Percentiles rank a stretch among this genome's conserved stretches.
Evolutionary conservation across 2,797 vertebrate genomes (phyloP).

Genomic region (Parambassis ranga): DNA sequence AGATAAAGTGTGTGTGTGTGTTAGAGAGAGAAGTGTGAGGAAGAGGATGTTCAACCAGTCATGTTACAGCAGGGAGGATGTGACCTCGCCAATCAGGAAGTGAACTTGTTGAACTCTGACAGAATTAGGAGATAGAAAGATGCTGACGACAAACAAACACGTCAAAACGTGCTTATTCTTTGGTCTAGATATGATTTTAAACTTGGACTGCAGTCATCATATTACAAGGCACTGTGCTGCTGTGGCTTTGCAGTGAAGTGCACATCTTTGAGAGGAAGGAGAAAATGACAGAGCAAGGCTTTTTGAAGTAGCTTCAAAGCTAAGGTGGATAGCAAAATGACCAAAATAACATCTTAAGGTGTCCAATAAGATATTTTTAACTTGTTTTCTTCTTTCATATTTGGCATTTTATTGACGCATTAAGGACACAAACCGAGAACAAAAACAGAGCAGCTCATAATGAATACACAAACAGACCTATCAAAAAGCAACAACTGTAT

Average conservation of each 20-base stretch:
- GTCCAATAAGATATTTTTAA: constrained; percentile 59
- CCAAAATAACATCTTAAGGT: constrained; percentile 60
- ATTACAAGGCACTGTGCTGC: background rate
- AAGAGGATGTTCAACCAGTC: constrained; percentile 35
- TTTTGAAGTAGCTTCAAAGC: constrained; percentile 61
- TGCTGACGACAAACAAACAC: background rate
- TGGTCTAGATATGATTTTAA: background rate
- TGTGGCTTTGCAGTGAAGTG: constrained; percentile 7
- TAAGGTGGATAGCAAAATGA: constrained; percentile 30
- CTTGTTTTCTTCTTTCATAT: constrained; percentile 39
- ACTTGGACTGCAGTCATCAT: background rate
- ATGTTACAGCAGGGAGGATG: constrained; percentile 38
- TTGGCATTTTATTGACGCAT: constrained; percentile 66
- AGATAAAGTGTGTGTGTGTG: background rate
- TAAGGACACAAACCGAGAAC: constrained; percentile 44
- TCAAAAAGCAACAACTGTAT: constrained; percentile 2
- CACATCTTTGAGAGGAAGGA: constrained; percentile 21
- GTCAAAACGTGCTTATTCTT: background rate
- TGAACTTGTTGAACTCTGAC: constrained; percentile 40
- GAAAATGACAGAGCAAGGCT: constrained; percentile 27
- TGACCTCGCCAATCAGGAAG: constrained; percentile 57
- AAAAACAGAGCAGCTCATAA: constrained; percentile 6
- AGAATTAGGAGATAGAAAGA: background rate
- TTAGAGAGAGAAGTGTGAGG: background rate
- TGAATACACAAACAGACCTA: constrained; percentile 15